Base-by-base conservation (phyloP, 2,113 vertebrate species). In the Silurus meridionalis region DNA sequence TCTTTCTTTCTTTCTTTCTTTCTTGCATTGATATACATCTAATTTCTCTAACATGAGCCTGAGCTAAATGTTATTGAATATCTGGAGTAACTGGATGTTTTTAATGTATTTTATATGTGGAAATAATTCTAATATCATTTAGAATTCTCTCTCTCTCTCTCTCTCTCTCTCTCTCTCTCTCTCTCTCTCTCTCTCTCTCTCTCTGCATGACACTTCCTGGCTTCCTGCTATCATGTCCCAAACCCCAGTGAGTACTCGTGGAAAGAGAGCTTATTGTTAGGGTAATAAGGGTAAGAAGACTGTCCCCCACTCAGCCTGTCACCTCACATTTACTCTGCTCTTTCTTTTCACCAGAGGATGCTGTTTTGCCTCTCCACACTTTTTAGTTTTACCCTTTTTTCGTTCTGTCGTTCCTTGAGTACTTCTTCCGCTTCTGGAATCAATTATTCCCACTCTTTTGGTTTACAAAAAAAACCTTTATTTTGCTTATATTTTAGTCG, bases 301-400 rank as follows among this genome's bases (percentile, higher is more conserved):
- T 94, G 92, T 93, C 93, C 92, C 92, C 93, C 90, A 94, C 92
- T 94, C 94, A 92, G 93, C 91, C 94, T 95, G 94, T 94, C 94
- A 94, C 91, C 93, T 94, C 91, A 90, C 94, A 92, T 95, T 95
- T 93, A 93, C 92, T 93, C 92, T 91, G 86, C 93, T 92, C 91
- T 92, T 90, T 90, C 90, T 91, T 91, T 91, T 90, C 87, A 88
- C 79, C 80, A 15, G 82, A 92, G 88, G 94, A 92, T 93, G 91
- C 92, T 89, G 90, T 93, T 89, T 90, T 90, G 88, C 89, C 92
- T 93, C 91, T 94, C 28, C 86, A 89, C 88, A 86, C 91, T 89
- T 87, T 90, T 89, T 91, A 90, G 91, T 91, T 77, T 89, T 90
- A 75, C 89, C 89, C 91, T 67, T 61, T 28, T 78, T 78, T 85